Base-by-base conservation (phyloP, 1,140 invertebrate genomes). In the Helicoverpa armigera region DNA sequence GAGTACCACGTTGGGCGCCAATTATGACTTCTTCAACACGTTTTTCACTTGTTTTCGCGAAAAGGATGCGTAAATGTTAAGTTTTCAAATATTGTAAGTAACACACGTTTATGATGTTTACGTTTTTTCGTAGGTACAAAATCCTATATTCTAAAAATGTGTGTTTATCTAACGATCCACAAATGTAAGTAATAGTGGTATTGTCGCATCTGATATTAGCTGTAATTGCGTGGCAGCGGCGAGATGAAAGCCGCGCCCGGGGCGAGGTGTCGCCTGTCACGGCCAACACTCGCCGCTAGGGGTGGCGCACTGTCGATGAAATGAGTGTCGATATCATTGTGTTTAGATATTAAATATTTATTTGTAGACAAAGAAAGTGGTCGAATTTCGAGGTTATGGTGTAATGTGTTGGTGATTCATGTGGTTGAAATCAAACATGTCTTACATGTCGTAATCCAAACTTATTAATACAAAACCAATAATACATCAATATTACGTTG, bases 231-330 rank as follows among this genome's bases (percentile, higher is more conserved):
- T 61, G 80, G 75, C 61, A 23, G 48, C 60, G 75, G 74, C 61
- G 65, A 82, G 84, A 89, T 87, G 87, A 85, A 85, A 86, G 84
- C 84, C 43, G 80, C 80, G 87, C 85, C 84, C 63, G 72, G 87
- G 83, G 85, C 89, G 83, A 89, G 88, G 89, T 90, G 89, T 90
- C 86, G 87, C 78, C 84, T 82, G 87, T 85, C 88, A 89, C 84
- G 81, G 83, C 86, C 89, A 86, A 83, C 79, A 80, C 86, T 86
- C 88, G 87, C 85, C 83, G 88, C 65, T 84, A 89, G 85, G 79
- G 86, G 43, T 83, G 88, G 65, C 29, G 0, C 18, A 10, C 14
- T 67, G 60, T 77, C 75, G 60, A 10, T 50, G 18, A 14, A 53
- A 29, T 13, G 7, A 13, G 2, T 54, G 2, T 70, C n/a, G 23